phyloP scores from a whole-genome alignment of 2,797 vertebrate genomes.

The Paedocypris micromegethes region DNA sequence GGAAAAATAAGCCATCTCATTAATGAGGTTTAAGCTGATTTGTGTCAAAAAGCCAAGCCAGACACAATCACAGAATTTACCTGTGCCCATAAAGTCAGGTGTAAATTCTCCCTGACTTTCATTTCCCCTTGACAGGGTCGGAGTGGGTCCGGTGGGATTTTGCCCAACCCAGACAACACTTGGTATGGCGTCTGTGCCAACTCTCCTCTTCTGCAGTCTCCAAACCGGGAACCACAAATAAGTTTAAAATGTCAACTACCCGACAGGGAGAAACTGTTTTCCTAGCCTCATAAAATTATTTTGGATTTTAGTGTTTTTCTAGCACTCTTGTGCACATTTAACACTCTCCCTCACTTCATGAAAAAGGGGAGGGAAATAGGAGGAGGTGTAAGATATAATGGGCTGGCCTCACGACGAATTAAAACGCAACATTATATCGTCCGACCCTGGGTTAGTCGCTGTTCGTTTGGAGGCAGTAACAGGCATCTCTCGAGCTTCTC shows the following conservation, averaged over 20 bases:
- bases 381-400: conserved; percentile 64
- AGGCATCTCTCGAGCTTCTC: conserved; percentile 80
- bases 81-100: conserved; percentile 54
- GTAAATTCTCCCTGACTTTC: conserved; percentile 47
- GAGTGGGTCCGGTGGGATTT: conserved; percentile 46
- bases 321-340: conserved; percentile 61
- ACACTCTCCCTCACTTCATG: conserved; percentile 53
- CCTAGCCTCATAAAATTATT: conserved; percentile 65
- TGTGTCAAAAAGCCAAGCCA: conserved; percentile 27
- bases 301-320: conserved; percentile 68
- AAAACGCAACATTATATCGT: conserved; percentile 72
- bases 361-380: conserved; percentile 37
- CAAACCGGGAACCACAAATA: conserved; percentile 48
- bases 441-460: conserved; percentile 58
- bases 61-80: conserved; percentile 54
- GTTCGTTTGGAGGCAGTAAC: conserved; percentile 61
- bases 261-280: conserved; percentile 57
- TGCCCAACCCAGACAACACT: conserved; percentile 23
- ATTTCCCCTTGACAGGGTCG: conserved; percentile 44
- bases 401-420: conserved; percentile 63
- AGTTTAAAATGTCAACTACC: conserved; percentile 60
- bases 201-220: conserved; percentile 47
- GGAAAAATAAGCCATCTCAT: conserved; percentile 33
- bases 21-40: conserved; percentile 62
- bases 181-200: conserved; percentile 32